Base-by-base conservation (phyloP, 2,888 invertebrate genomes). In the Fissipunctia ypsillon region DNA sequence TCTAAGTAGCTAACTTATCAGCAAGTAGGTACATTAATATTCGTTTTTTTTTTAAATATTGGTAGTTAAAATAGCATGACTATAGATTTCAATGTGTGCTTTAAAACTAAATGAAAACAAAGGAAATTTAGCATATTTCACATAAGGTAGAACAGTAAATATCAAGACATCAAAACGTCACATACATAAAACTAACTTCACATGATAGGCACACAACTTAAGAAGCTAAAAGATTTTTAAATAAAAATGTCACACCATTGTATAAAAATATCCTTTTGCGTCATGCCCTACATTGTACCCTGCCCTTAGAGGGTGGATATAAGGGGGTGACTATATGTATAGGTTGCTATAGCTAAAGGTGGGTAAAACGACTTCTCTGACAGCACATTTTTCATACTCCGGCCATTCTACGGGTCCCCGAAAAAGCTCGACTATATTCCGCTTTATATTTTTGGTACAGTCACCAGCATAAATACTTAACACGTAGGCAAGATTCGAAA, bases 301-400 rank as follows among this genome's bases (percentile, higher is more conserved):
- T 68, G 28, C 50, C 63, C 76, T 74, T 75, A 76, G 22, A 31
- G 67, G 54, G 74, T 69, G 52, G 66, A 38, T 70, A 45, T 54
- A 73, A 74, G 70, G 65, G 69, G 59, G 69, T 59, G 45, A 12
- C 38, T 69, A 52, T 43, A 75, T 28, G 28, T 69, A 52, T 43
- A 75, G 35, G 28, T 63, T 25, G 56, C 73, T 84, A 80, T 81
- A 84, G 57, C 80, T 83, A 80, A 81, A 87, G 84, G 79, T 84
- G 76, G 76, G 73, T 80, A 79, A 82, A 88, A 87, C 84, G 87
- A 87, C 87, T 87, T 87, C 72, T 84, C 84, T 88, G 90, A 90
- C 90, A 90, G 87, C 81, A 84, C 88, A 92, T 91, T 90, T 91
- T 90, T 92, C 90, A 92, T 90, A 89, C 87, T 78, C 85, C 86